Percentiles rank a stretch among this genome's conserved stretches.
Evolutionary conservation across 2,888 invertebrate genomes (phyloP).

Genomic region (Brachypalpus laphriformis): DNA sequence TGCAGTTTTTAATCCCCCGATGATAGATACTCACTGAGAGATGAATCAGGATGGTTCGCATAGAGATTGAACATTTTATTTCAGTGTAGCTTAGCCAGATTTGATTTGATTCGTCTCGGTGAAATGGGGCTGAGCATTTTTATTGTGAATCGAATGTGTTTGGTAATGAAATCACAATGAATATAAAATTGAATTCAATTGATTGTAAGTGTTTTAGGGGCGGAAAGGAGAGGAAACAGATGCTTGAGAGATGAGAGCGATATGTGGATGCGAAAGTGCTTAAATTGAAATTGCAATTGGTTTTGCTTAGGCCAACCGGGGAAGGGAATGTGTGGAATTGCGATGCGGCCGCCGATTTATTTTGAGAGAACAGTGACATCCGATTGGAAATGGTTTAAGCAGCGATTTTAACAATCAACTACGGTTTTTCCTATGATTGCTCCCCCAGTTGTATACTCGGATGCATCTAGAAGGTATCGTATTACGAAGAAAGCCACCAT

Average conservation of each 20-base stretch:
- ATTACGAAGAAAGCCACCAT: no score
- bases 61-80: slow-evolving; percentile 25
- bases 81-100: slow-evolving; percentile 14
- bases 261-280: background rate
- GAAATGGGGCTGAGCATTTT: slow-evolving; percentile 65
- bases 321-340: no score
- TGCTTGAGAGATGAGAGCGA: slow-evolving; percentile 10
- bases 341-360: no score
- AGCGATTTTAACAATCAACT: no score
- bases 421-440: no score
- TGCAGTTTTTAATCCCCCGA: slow-evolving; percentile 18
- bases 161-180: slow-evolving; percentile 71
- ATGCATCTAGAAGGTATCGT: no score
- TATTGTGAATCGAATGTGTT: slow-evolving; percentile 43
- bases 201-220: slow-evolving; percentile 26
- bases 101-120: slow-evolving; percentile 70
- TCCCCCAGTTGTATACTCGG: no score
- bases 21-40: slow-evolving; percentile 61
- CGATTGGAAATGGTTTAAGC: no score
- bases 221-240: slow-evolving; percentile 24
- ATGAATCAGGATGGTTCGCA: slow-evolving; percentile 33
- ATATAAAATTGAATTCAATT: slow-evolving; percentile 71
- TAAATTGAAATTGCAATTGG: background rate
- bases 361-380: no score
- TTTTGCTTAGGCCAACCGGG: no score